phyloP scores from a whole-genome alignment of 2,113 vertebrate genomes.

The Gobiocypris rarus region DNA sequence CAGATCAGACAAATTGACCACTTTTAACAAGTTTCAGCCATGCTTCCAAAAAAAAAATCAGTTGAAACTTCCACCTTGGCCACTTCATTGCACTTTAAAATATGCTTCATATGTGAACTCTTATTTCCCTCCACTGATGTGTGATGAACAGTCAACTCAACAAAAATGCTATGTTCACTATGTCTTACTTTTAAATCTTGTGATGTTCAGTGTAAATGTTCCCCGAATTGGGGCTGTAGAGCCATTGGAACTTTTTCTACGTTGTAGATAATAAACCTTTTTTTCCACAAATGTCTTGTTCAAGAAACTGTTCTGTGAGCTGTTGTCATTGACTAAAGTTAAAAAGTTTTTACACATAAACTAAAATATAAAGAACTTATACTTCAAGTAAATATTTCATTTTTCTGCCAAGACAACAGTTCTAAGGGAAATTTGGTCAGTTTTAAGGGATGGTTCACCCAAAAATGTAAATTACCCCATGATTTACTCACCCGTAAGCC shows the following conservation, averaged over 20 bases:
- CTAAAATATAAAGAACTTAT: too few relatives aligned
- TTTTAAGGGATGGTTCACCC: too few relatives aligned
- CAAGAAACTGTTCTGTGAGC: not conserved
- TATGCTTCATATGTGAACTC: slow-evolving; percentile 26
- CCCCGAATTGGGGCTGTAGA: not conserved
- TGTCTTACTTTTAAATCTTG: slow-evolving; percentile 14
- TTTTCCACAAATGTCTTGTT: slow-evolving; percentile 17
- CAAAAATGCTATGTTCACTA: slow-evolving; percentile 22
- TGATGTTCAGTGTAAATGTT: slow-evolving; percentile 36
- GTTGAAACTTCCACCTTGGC: not conserved
- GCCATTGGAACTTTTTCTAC: slow-evolving; percentile 45
- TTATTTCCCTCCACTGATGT: not conserved
- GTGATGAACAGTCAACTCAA: not conserved
- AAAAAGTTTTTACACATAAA: too few relatives aligned
- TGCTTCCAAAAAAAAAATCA: not conserved
- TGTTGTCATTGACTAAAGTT: too few relatives aligned
- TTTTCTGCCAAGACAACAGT: too few relatives aligned
- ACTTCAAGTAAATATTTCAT: too few relatives aligned
- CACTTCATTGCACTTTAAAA: slow-evolving; percentile 29
- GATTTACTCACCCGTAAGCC: too few relatives aligned
- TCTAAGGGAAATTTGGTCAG: too few relatives aligned
- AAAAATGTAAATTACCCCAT: too few relatives aligned
- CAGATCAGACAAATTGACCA: not conserved
- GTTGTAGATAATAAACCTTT: slow-evolving; percentile 57
- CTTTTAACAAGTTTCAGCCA: not conserved